Percentiles rank a stretch among this genome's conserved stretches.
Evolutionary conservation across 2,113 vertebrate species (phyloP).

Genomic region (Plectropomus leopardus): DNA sequence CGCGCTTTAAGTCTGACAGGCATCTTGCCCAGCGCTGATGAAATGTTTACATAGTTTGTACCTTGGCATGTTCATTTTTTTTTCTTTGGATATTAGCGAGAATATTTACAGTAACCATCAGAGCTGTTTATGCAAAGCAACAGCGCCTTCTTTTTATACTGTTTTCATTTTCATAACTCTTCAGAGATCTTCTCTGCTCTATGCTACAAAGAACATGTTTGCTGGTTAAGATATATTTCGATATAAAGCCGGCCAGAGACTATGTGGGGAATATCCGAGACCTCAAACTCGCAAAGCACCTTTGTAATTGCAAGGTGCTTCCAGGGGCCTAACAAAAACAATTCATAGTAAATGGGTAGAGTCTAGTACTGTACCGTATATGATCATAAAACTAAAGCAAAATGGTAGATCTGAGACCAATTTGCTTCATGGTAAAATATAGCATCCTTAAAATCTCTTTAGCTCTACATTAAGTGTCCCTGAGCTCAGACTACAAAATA

Average conservation of each 20-base stretch:
- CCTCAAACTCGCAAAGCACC: background rate
- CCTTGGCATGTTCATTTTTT: background rate
- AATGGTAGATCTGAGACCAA: slow-evolving; percentile 39
- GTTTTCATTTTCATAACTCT: slow-evolving; percentile 2
- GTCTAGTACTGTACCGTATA: background rate
- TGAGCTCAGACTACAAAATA: slow-evolving; percentile 16
- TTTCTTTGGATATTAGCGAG: background rate
- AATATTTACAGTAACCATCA: slow-evolving; percentile 5
- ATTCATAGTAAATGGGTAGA: slow-evolving; percentile 18
- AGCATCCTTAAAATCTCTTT: slow-evolving; percentile 37
- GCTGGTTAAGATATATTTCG: background rate
- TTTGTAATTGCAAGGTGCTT: slow-evolving; percentile 1
- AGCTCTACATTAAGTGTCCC: slow-evolving; percentile 29
- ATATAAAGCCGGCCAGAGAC: background rate
- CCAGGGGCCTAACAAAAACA: slow-evolving; percentile 3
- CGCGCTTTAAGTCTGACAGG: slow-evolving; percentile 7
- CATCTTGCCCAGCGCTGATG: background rate
- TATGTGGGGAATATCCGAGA: background rate
- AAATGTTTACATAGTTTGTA: slow-evolving; percentile 38
- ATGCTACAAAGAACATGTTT: slow-evolving; percentile 9
- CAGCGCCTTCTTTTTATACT: background rate
- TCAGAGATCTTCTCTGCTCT: too few relatives aligned
- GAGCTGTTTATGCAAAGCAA: slow-evolving; percentile 20
- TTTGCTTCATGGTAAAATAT: slow-evolving; percentile 39
- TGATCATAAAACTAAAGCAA: slow-evolving; percentile 31